Evolutionary conservation across 1,140 invertebrate genomes (phyloP).

Genomic region (Aphelinus atriplicis): DNA sequence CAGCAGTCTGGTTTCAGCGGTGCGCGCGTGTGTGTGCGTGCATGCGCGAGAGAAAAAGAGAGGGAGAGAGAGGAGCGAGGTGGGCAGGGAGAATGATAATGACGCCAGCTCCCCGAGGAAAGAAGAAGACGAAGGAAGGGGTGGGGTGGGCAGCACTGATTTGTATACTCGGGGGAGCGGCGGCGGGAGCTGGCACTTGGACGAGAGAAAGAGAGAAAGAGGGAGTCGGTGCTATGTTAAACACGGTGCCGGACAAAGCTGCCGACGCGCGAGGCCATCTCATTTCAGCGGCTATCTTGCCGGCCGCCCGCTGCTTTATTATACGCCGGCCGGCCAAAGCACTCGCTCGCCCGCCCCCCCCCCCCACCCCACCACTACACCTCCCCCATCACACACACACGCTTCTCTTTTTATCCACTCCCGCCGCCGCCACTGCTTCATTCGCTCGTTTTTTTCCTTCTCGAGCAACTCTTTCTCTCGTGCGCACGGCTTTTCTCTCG

Average conservation of each 20-base stretch:
- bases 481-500: slow-evolving; percentile 40
- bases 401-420: slow-evolving; percentile 34
- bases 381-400: neutral
- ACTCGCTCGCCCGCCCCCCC: slow-evolving; percentile 45
- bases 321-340: slow-evolving; percentile 54
- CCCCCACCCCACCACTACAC: slow-evolving; percentile 40
- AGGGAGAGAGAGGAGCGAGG: slow-evolving; percentile 5
- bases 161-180: slow-evolving; percentile 39
- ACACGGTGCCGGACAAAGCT: slow-evolving; percentile 65
- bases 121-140: slow-evolving; percentile 18
- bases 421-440: slow-evolving; percentile 27
- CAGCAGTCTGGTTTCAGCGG: too few relatives aligned
- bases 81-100: neutral
- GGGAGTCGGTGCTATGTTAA: slow-evolving; percentile 63
- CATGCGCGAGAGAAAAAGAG: slow-evolving; percentile 36
- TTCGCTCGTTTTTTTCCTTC: slow-evolving; percentile 11
- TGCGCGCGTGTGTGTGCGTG: slow-evolving; percentile 53
- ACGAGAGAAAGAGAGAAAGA: slow-evolving; percentile 40
- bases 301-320: slow-evolving; percentile 55
- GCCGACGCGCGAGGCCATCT: slow-evolving; percentile 62
- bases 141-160: slow-evolving; percentile 7
- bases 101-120: slow-evolving; percentile 18
- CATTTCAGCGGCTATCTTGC: slow-evolving; percentile 62
- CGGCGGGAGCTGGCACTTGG: slow-evolving; percentile 57
- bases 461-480: slow-evolving; percentile 29